Evolutionary conservation across 2,888 invertebrate species (phyloP), one percentile per base, ranked within the genome.

Genomic region (Meloe dianella): DNA sequence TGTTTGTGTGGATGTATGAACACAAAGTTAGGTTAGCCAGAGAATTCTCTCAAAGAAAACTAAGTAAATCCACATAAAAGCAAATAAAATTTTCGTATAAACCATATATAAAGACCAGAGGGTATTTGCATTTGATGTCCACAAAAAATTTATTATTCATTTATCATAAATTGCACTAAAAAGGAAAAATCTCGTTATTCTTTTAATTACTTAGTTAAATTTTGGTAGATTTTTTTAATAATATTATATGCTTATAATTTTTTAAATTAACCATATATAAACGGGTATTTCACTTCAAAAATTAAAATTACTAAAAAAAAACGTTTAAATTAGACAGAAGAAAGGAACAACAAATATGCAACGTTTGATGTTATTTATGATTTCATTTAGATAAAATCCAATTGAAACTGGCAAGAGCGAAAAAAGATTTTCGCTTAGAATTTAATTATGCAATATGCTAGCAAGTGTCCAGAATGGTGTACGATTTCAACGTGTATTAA

Each of bases 211-310:
- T 8, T 9, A 20, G 5, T 10, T 47, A 47, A 41, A 78, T 77
- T 77, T 78, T 73, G 73, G 78, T 74, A 3, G 47, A 74, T 75
- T 78, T 76, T 77, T 80, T 79, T 80, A 81, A 81, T 79, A 77
- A 75, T 73, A 76, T 78, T 78, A 80, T 77, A 78, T 78, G 79
- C 74, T 75, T 78, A 78, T 77, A 78, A 81, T 79, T 78, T 79
- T 47, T 78, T 78, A 77, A 79, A 80, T 80, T 80, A 79, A 79
- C 78, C 79, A 74, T 79, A 71, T 0, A 20, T 29, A 35, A 24
- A 38, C 14, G 14, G 38, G 41, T 41, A 41, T 12, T 24, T 51
- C 9, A 58, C 68, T 69, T 70, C 68, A 76, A 76, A 57, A 75
- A 73, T 74, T 71, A 71, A 73, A 3, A 27, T 4, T 27, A 27